Conservation (phyloP, 2,888 invertebrate species). For the Phrixothrix hirtus region DNA sequence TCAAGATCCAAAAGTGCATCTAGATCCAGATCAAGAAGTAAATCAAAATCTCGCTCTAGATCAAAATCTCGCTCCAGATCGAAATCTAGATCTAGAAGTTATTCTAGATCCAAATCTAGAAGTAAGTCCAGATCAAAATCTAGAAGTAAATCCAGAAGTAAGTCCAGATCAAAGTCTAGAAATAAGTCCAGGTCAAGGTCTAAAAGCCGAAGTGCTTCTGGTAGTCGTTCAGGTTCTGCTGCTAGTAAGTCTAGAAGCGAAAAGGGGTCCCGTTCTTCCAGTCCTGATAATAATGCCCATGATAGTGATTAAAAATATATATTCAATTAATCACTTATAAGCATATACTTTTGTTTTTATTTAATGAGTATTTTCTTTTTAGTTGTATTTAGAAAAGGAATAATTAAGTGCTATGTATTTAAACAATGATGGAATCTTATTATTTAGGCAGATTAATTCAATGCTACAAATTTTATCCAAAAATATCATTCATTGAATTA, state of each 20-base stretch:
- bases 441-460: no score
- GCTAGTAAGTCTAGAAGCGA: slow-evolving; percentile 18
- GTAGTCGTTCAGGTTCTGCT: slow-evolving; percentile 10
- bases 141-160: slow-evolving; percentile 11
- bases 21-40: slow-evolving; percentile 46
- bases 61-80: slow-evolving; percentile 31
- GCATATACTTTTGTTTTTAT: no score
- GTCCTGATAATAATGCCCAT: slow-evolving; percentile 23
- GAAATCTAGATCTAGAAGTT: slow-evolving; percentile 17
- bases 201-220: slow-evolving; percentile 28
- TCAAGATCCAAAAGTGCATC: slow-evolving; percentile 39
- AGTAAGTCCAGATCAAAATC: slow-evolving; percentile 48
- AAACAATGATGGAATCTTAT: no score
- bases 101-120: slow-evolving; percentile 42
- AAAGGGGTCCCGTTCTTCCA: slow-evolving; percentile 25
- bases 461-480: no score
- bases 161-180: slow-evolving; percentile 34
- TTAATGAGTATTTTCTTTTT: no score
- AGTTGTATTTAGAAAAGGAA: no score
- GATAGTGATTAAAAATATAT: slow-evolving; percentile 14
- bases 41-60: slow-evolving; percentile 38
- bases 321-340: not conserved
- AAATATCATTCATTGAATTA: no score
- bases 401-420: no score
- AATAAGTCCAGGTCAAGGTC: slow-evolving; percentile 40